Conservation (phyloP, 2,113 vertebrate genomes). For the Heterotilapia buettikoferi region DNA sequence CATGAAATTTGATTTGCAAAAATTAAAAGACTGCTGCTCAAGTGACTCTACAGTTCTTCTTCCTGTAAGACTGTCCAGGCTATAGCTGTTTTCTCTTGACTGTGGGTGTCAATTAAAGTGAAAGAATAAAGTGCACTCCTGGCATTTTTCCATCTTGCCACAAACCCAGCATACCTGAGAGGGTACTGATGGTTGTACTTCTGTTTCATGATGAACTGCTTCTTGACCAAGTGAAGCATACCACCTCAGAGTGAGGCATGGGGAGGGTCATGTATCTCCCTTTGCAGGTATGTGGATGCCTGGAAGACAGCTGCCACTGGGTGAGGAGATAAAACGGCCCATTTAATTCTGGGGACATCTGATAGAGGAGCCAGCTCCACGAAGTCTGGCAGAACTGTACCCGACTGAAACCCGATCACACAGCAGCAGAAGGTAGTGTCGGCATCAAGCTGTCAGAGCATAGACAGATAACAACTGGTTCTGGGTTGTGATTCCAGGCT, state of each 20-base stretch:
- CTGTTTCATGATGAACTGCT: background rate
- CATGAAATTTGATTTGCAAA: background rate
- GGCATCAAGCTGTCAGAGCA: background rate
- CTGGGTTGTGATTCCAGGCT: background rate
- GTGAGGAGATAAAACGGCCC: slow-evolving; percentile 41
- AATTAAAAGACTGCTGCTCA: background rate
- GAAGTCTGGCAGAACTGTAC: slow-evolving; percentile 21
- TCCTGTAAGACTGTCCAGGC: background rate
- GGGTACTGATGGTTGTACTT: background rate
- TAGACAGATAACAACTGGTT: slow-evolving; percentile 17
- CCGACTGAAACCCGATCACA: slow-evolving; percentile 50
- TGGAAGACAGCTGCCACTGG: slow-evolving; percentile 51
- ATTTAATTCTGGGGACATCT: slow-evolving; percentile 56
- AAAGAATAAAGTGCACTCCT: slow-evolving; percentile 17
- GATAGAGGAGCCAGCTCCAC: slow-evolving; percentile 52
- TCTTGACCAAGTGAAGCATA: background rate
- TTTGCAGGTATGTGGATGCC: slow-evolving; percentile 37
- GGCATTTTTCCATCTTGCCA: slow-evolving; percentile 3
- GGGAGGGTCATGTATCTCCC: slow-evolving; percentile 12
- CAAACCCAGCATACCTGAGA: background rate
- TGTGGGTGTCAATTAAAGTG: background rate
- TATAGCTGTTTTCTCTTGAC: background rate
- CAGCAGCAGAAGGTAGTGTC: background rate
- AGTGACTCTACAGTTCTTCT: background rate
- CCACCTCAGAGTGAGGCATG: background rate